phyloP scores from a whole-genome alignment of 2,113 vertebrate species.

The Lophius piscatorius region DNA sequence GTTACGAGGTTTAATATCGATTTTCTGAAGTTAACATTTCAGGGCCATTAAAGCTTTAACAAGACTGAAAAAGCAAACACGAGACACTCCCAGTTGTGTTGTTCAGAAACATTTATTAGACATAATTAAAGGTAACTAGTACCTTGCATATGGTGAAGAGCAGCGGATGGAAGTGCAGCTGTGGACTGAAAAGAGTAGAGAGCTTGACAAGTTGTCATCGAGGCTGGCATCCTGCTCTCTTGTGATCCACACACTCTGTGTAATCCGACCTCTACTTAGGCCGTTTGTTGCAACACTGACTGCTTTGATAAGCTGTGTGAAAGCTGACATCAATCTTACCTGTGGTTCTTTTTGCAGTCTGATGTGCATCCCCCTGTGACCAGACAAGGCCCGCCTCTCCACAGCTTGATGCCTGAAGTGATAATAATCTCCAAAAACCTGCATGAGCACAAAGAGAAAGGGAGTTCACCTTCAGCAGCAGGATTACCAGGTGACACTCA shows the following conservation, averaged over 20 bases:
- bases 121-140: constrained; percentile 48
- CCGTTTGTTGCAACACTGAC: constrained; percentile 50
- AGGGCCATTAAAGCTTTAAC: constrained; percentile 25
- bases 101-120: constrained; percentile 15
- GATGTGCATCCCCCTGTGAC: constrained; percentile 84
- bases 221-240: constrained; percentile 39
- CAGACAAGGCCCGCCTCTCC: constrained; percentile 87
- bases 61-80: constrained; percentile 11
- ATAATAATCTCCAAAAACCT: constrained; percentile 96
- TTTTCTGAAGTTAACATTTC: constrained; percentile 12
- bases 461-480: constrained; percentile 43
- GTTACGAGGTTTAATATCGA: too few species aligned
- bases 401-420: constrained; percentile 90
- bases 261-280: constrained; percentile 58
- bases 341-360: constrained; percentile 86
- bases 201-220: constrained; percentile 59
- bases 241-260: constrained; percentile 30
- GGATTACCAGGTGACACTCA: constrained; percentile 32
- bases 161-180: constrained; percentile 45
- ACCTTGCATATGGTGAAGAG: constrained; percentile 20
- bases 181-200: constrained; percentile 30
- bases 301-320: constrained; percentile 24
- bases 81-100: constrained; percentile 26
- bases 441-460: constrained; percentile 60
- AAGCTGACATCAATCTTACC: constrained; percentile 76